phyloP scores from a whole-genome alignment of 2,888 invertebrate genomes.

The Margaritifera margaritifera region DNA sequence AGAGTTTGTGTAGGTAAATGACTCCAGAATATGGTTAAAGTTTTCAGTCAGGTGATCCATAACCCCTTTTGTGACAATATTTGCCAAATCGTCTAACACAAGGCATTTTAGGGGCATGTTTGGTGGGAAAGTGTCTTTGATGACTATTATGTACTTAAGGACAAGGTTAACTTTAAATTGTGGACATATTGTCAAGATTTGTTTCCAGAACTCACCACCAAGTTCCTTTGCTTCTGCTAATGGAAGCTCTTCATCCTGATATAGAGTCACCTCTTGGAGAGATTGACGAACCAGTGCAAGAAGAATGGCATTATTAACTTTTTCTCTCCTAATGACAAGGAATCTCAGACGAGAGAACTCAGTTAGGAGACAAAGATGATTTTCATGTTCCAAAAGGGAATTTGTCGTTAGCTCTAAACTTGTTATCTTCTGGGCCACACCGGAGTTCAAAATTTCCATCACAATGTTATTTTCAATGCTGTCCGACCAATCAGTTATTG shows the following conservation, averaged over 20 bases:
- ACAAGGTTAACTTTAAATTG: slow-evolving; percentile 43
- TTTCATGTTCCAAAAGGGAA: slow-evolving; percentile 46
- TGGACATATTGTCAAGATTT: slow-evolving; percentile 39
- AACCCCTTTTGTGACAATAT: slow-evolving; percentile 52
- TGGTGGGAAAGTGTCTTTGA: slow-evolving; percentile 46
- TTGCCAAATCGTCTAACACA: slow-evolving; percentile 48
- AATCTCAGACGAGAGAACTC: slow-evolving; percentile 36
- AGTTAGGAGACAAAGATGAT: slow-evolving; percentile 32
- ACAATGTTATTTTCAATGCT: slow-evolving; percentile 32
- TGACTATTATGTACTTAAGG: slow-evolving; percentile 44
- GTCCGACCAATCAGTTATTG: slow-evolving; percentile 41
- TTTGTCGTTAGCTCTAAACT: slow-evolving; percentile 39
- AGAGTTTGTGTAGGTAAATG: slow-evolving; percentile 51
- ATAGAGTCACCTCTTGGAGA: slow-evolving; percentile 41
- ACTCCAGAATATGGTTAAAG: slow-evolving; percentile 38
- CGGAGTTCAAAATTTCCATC: slow-evolving; percentile 17
- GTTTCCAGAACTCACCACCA: slow-evolving; percentile 37
- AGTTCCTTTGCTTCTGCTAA: slow-evolving; percentile 37
- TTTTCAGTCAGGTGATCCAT: slow-evolving; percentile 42
- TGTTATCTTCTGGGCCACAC: slow-evolving; percentile 33
- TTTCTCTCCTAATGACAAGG: slow-evolving; percentile 43
- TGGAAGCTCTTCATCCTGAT: slow-evolving; percentile 51
- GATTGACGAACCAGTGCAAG: slow-evolving; percentile 30
- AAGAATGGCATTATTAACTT: slow-evolving; percentile 44
- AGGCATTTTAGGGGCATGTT: slow-evolving; percentile 46